Base-by-base conservation (phyloP, 1,140 invertebrate species). In the Colletes gigas region DNA sequence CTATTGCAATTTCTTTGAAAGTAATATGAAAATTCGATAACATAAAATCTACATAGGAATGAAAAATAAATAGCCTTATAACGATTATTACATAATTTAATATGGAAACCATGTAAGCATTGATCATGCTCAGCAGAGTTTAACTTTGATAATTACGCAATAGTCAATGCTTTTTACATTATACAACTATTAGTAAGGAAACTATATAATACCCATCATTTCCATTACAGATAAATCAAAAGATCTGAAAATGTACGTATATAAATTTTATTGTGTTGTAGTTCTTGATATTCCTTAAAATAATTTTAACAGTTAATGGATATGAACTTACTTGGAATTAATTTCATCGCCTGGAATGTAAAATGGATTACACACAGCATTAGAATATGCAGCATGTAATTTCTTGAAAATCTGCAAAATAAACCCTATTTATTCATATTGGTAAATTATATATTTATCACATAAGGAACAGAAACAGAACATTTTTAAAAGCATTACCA, bases 341-440 rank as follows among this genome's bases (percentile, higher is more conserved):
- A 98, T 97, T 84, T 95, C 94, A 88, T 98, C 96, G 30, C 97
- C 97, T 63, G 98, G 98, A 90, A 97, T 95, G 92, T 99, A 98
- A 93, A 99, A 99, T 66, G 98, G 98, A 95, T 99, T 98, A 89
- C 97, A 98, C 19, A 99, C 95, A 87, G 98, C 96, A 93, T 99
- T 98, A 4, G 97, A 97, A 92, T 99, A 99, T 15, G 97, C 95
- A 69, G 96, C 95, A 92, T 99, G 98, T 41, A 99, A 94, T 93
- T 97, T 97, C 76, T 97, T 95, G 88, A 99, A 97, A 94, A 97
- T 98, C 97, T 98, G 88, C 72, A 93, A 93, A 93, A 93, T 68
- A 69, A 21, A 12, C 72, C 39, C 67, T 30, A 60, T 14, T 44
- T 55, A 15, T 41, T 77, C 59, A 41, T 21, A 67, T 54, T 14